These are phyloP conservation scores for Discoglossus pictus DNA, from an alignment of 2,797 vertebrate species.

Conservation along the genomic window DNA sequence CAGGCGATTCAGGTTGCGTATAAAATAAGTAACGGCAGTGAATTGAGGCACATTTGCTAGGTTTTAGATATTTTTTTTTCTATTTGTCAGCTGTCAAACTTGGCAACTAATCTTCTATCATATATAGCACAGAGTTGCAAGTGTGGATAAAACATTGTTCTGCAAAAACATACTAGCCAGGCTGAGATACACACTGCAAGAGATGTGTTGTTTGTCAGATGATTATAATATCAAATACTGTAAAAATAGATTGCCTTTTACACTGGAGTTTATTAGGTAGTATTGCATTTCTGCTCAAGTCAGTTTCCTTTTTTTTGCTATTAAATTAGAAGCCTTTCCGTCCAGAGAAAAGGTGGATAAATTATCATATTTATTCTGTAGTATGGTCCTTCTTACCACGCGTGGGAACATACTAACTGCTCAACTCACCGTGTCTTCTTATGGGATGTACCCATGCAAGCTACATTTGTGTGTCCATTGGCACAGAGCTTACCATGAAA, in stretches of 20 bases:
- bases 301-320: no score
- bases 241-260: background rate
- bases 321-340: no score
- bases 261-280: background rate
- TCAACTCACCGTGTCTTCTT: no score
- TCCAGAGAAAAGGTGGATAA: no score
- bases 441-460: no score
- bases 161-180: slow-evolving; percentile 53
- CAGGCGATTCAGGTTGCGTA: slow-evolving; percentile 66
- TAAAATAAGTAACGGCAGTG: slow-evolving; percentile 63
- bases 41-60: slow-evolving; percentile 55
- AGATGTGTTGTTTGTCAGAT: slow-evolving; percentile 48
- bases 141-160: slow-evolving; percentile 56
- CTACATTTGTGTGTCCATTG: no score
- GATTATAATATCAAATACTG: slow-evolving; percentile 52
- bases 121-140: slow-evolving; percentile 52
- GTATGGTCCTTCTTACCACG: no score
- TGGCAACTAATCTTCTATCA: slow-evolving; percentile 62
- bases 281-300: no score
- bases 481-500: no score
- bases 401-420: no score
- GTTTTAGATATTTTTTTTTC: slow-evolving; percentile 50
- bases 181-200: slow-evolving; percentile 53
- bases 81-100: slow-evolving; percentile 63
- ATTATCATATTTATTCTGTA: no score